Conservation (phyloP, 2,113 vertebrate species). For the Malurus alboscapulatus region DNA sequence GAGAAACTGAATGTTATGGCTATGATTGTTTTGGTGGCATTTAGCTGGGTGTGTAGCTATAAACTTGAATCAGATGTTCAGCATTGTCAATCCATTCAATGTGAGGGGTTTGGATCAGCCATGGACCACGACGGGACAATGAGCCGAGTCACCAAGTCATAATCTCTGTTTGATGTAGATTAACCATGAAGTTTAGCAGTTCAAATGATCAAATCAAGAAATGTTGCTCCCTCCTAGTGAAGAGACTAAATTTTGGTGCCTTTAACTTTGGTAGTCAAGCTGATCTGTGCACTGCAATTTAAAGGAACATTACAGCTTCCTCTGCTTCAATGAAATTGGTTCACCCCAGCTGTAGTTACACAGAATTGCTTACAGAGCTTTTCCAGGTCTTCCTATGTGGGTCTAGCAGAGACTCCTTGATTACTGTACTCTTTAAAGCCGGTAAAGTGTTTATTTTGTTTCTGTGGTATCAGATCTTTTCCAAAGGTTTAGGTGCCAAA, state of each 20-base stretch:
- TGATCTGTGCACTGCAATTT: not conserved
- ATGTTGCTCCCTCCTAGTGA: not conserved
- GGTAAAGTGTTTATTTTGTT: not conserved
- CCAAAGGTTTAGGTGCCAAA: not conserved
- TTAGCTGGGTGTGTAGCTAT: not conserved
- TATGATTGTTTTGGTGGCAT: not conserved
- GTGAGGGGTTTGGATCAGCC: not conserved
- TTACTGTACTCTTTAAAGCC: not conserved
- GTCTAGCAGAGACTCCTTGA: not conserved
- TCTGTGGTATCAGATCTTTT: not conserved
- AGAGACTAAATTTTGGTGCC: not conserved
- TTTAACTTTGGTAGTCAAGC: not conserved
- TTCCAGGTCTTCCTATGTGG: not conserved
- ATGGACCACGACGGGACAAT: not conserved
- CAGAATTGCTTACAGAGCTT: not conserved
- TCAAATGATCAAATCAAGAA: not conserved
- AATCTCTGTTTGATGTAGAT: not conserved
- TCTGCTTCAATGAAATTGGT: not conserved
- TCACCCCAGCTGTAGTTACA: not conserved
- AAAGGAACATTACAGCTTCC: not conserved
- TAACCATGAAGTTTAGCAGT: not conserved
- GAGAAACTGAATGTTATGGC: not conserved
- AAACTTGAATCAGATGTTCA: not conserved
- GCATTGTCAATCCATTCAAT: not conserved
- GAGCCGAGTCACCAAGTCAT: not conserved